phyloP scores from a whole-genome alignment of 2,113 vertebrate genomes.

The Hemibagrus wyckioides region DNA sequence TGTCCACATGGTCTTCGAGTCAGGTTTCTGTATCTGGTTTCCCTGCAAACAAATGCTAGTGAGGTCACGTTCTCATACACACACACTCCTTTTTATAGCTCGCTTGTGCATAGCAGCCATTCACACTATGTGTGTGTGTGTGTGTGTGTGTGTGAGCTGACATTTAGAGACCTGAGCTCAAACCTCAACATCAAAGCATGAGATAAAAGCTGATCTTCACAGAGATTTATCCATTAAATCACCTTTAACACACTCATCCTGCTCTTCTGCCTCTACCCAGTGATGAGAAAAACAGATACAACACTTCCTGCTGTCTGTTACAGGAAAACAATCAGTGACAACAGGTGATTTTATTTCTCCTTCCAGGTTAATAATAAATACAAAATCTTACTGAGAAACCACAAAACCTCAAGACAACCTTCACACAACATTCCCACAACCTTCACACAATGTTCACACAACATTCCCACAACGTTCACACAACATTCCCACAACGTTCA shows the following conservation, averaged over 20 bases:
- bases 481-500: no score
- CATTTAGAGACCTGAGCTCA: conserved; percentile 27
- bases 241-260: not conserved
- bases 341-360: no score
- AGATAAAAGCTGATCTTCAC: not conserved
- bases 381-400: no score
- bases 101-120: not conserved
- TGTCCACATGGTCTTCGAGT: not conserved
- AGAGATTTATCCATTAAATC: not conserved
- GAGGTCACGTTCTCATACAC: conserved; percentile 35
- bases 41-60: conserved; percentile 55
- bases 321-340: not conserved
- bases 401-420: no score
- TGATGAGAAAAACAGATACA: not conserved
- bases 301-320: not conserved
- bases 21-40: conserved; percentile 31
- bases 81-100: conserved; percentile 47
- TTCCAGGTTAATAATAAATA: not conserved
- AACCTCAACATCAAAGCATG: conserved; percentile 34
- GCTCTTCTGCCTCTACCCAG: no score
- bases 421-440: no score
- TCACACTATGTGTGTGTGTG: not conserved
- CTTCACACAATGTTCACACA: no score
- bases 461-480: no score
- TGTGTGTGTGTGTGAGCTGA: not conserved